Conservation (phyloP, 2,797 vertebrate species). For the Alosa sapidissima region DNA sequence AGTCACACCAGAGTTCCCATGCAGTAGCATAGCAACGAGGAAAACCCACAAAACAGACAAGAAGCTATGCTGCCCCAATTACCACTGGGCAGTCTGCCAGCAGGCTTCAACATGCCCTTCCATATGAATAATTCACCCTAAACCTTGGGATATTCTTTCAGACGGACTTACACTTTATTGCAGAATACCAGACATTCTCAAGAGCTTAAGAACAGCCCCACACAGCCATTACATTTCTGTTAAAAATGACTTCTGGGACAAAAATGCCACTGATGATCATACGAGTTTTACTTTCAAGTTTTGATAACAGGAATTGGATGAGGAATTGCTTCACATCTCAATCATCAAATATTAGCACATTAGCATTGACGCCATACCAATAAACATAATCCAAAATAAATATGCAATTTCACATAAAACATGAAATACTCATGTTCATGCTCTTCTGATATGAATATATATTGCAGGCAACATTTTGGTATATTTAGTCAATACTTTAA, state of each 20-base stretch:
- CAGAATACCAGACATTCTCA: conserved; percentile 16
- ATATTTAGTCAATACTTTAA: no score
- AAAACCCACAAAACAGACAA: conserved; percentile 64
- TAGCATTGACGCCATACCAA: not conserved
- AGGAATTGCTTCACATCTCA: not conserved
- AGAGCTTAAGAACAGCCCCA: not conserved
- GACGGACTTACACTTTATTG: conserved; percentile 54
- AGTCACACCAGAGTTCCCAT: conserved; percentile 56
- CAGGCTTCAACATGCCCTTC: conserved; percentile 69
- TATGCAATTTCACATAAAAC: not conserved
- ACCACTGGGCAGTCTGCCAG: conserved; percentile 67
- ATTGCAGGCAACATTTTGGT: no score
- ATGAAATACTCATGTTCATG: no score
- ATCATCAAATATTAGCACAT: not conserved
- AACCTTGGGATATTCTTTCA: conserved; percentile 69
- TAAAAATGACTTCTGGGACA: not conserved
- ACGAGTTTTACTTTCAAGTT: not conserved
- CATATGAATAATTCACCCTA: conserved; percentile 76
- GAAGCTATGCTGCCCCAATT: conserved; percentile 74
- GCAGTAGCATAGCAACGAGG: conserved; percentile 75
- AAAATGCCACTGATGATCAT: not conserved
- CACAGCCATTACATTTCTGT: conserved; percentile 1
- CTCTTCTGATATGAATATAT: no score
- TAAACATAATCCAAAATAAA: not conserved
- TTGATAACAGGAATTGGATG: not conserved